phyloP scores from a whole-genome alignment of 2,888 invertebrate genomes.

The Tubulanus polymorphus region DNA sequence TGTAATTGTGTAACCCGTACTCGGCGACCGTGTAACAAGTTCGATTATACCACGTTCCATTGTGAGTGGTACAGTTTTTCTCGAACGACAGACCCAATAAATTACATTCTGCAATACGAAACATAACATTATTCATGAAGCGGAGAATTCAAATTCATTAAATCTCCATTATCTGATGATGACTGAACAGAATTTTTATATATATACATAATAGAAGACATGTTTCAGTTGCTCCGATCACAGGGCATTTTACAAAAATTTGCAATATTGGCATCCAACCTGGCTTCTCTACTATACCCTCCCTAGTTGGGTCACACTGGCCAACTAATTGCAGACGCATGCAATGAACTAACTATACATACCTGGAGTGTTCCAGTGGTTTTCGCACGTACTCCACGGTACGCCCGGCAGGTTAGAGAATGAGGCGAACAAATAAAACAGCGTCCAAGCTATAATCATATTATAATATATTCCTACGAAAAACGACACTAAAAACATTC shows the following conservation, averaged over 20 bases:
- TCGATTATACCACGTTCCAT: constrained; percentile 48
- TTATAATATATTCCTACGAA: constrained; percentile 59
- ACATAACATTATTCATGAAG: too few relatives aligned
- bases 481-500: constrained; percentile 58
- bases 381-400: constrained; percentile 55
- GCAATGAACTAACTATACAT: too few relatives aligned
- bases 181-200: too few relatives aligned
- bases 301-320: too few relatives aligned
- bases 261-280: too few relatives aligned
- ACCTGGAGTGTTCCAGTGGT: constrained; percentile 54
- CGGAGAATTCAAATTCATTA: too few relatives aligned
- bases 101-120: constrained; percentile 12
- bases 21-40: constrained; percentile 30
- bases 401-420: constrained; percentile 51
- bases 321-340: too few relatives aligned
- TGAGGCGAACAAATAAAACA: constrained; percentile 57
- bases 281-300: too few relatives aligned
- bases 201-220: too few relatives aligned
- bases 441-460: constrained; percentile 58
- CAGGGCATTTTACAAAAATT: too few relatives aligned
- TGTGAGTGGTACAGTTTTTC: constrained; percentile 48
- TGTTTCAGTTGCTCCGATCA: too few relatives aligned
- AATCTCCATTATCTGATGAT: too few relatives aligned
- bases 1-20: constrained; percentile 25
- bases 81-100: constrained; percentile 20